Evolutionary conservation across 1,140 invertebrate genomes (phyloP).

Genomic region (Galleria mellonella): DNA sequence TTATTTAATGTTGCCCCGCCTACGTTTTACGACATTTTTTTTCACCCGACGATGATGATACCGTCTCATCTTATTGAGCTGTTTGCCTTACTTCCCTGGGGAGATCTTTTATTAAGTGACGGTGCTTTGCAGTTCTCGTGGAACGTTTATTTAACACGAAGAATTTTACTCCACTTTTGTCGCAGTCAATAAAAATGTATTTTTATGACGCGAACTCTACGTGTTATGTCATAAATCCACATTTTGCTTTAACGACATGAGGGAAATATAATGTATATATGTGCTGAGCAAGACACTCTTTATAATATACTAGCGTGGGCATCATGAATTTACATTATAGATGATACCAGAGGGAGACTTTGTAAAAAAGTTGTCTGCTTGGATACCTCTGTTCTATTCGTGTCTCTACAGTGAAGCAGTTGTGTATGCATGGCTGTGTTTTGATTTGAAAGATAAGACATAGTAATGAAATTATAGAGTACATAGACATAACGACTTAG

Average conservation of each 20-base stretch:
- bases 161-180: constrained; percentile 12
- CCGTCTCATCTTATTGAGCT: constrained; percentile 60
- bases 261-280: no score
- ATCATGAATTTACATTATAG: no score
- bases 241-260: background rate
- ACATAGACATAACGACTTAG: no score
- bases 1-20: constrained; percentile 56
- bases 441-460: no score
- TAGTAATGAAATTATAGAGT: no score
- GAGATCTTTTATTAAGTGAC: constrained; percentile 66
- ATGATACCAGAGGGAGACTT: no score
- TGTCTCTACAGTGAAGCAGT: no score
- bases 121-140: constrained; percentile 40
- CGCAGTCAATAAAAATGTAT: constrained; percentile 15
- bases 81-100: constrained; percentile 51
- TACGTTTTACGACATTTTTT: constrained; percentile 54
- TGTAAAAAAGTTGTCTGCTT: no score
- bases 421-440: no score
- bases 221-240: background rate
- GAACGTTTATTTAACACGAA: constrained; percentile 17
- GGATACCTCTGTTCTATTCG: no score
- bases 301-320: no score
- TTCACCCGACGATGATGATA: constrained; percentile 42
- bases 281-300: no score
- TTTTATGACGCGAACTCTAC: constrained; percentile 8